Base-by-base conservation (phyloP, 35 echinoderm and acorn worm genomes). In the Lytechinus pictus region DNA sequence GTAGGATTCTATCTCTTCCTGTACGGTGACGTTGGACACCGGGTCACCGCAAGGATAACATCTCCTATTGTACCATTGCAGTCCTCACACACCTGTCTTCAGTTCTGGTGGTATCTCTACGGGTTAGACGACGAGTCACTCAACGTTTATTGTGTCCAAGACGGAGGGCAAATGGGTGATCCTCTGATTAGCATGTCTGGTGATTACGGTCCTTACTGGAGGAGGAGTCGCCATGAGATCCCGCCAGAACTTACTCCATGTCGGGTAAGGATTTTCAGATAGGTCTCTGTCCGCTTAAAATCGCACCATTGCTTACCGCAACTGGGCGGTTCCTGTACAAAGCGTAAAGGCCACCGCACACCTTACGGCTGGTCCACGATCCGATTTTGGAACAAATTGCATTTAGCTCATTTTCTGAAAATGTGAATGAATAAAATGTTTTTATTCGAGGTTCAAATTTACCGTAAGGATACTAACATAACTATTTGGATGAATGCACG, bases 61-160 rank as follows among this genome's bases (percentile, higher is more conserved):
- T 97, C 96, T 10, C 97, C 97, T 2, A 24, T 57, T 52, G 89
- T 95, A 54, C 60, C 66, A 5, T n/a, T 33, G 0, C 97, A 97
- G 92, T 24, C 28, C 19, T 4, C 5, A 13, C 28, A 89, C 14
- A 96, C 96, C 10, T 99, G 98, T 52, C 52, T 99, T 11, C 87
- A 95, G 86, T 99, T 99, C 94, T 99, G 98, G 98, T 99, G 94
- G 44, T 97, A 99, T 86, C 96, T 96, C 96, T 97, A 97, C 21
- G 98, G 98, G 21, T 51, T 91, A 6, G 97, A 96, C 54, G 96
- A 97, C 1, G 96, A 99, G 86, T 33, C 53, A 1, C 95, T 99
- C 10, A 95, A 93, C 27, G 96, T 99, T 11, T 99, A 96, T 66
- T 79, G 97, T 27, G 87, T 95, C 51, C 27, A 61, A 28, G 58